Evolutionary conservation across 2,888 invertebrate genomes (phyloP).

Genomic region (Polydrusus tereticollis): DNA sequence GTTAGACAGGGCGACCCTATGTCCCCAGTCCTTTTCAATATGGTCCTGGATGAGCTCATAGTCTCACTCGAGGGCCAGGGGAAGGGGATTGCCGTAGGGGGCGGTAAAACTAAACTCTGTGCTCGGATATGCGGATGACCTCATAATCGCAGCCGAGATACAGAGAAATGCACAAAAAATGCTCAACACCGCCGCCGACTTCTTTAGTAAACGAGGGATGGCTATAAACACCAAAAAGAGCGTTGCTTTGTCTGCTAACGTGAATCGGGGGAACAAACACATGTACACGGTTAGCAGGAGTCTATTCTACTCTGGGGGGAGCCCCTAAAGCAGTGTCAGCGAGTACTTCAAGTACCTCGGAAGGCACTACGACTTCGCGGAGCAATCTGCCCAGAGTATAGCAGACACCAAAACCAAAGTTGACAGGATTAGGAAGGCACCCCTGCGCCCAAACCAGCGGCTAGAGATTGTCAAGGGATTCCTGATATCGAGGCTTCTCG

Average conservation of each 20-base stretch:
- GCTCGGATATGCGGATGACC: no score
- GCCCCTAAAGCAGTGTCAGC: not conserved
- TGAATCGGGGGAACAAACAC: no score
- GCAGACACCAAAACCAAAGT: not conserved
- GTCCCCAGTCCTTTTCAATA: slow-evolving; percentile 55
- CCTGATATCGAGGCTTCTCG: no score
- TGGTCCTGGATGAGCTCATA: slow-evolving; percentile 54
- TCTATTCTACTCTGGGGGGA: no score
- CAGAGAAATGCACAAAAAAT: no score
- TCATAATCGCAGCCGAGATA: no score
- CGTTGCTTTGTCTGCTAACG: not conserved
- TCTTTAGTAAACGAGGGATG: not conserved
- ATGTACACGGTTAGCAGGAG: no score
- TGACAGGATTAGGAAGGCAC: not conserved
- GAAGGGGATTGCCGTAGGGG: not conserved
- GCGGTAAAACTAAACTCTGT: not conserved
- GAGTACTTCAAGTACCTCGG: not conserved
- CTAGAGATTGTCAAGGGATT: no score
- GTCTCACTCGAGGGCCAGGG: not conserved
- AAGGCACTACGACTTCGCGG: no score
- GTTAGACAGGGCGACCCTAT: slow-evolving; percentile 60
- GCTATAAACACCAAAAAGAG: not conserved
- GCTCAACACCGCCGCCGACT: no score
- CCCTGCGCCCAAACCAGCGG: no score
- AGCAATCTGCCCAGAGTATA: not conserved